Base-by-base conservation (phyloP, 2,113 vertebrate species). In the Zosterops borbonicus region DNA sequence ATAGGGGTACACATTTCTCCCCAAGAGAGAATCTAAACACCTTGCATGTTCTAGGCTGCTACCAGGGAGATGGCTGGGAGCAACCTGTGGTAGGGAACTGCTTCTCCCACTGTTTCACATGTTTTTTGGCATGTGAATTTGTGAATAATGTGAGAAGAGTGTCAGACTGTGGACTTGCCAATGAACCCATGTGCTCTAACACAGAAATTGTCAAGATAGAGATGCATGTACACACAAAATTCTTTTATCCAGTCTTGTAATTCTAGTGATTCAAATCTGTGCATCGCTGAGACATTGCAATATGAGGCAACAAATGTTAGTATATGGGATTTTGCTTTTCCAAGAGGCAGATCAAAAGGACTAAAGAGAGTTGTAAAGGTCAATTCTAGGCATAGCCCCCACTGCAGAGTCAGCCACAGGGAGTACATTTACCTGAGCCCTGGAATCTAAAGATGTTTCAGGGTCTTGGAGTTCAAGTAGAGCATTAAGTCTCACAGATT, bases 231-330 rank as follows among this genome's bases (percentile, higher is more conserved):
- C 15, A 46, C 8, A 55, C 6, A 53, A 37, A 81, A 42, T 67
- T 77, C 14, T 29, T 29, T 8, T 55, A 47, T 59, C 33, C 4
- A 1, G 6, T 62, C 22, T 50, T 63, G 23, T 22, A 62, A 46
- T 58, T 77, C 31, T 63, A 20, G 37, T 70, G 14, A 33, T 83
- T 78, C 33, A 53, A 58, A 12, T 56, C 55, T 63, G 6, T 35
- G 8, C 29, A 44, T 79, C 0, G 0, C 0, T 1, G 41, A 82
- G 33, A 44, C 10, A 18, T 20, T 52, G 52, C 23, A 67, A 41
- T 14, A 42, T 4, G 19, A 81, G 14, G 14, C 53, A 81, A 33
- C 3, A 63, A n/a, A 39, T 16, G 2, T 39, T 58, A 58, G 4
- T 44, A 11, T 49, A 22, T 41, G 11, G 18, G 13, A 12, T 31